Percentiles rank a stretch among this genome's conserved stretches.
Evolutionary conservation across 1,140 invertebrate species (phyloP).

Genomic region (Harlomillsia oculata): DNA sequence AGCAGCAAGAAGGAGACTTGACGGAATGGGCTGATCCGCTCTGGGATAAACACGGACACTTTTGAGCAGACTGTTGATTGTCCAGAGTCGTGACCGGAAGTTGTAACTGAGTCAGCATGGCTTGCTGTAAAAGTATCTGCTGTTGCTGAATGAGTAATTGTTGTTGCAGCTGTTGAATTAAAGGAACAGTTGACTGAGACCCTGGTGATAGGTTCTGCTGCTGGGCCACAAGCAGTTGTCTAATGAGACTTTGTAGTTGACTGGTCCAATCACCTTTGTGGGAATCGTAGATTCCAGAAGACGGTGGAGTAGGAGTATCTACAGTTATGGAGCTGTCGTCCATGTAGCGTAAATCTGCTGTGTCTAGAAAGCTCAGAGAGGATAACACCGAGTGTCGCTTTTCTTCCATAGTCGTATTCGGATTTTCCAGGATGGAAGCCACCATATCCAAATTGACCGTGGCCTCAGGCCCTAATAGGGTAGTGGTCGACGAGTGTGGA

Average conservation of each 20-base stretch:
- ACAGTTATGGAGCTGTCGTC: slow-evolving; percentile 78
- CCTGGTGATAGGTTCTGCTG: slow-evolving; percentile 31
- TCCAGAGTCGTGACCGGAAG: slow-evolving; percentile 27
- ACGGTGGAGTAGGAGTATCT: slow-evolving; percentile 34
- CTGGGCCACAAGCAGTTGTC: slow-evolving; percentile 34
- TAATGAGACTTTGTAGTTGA: slow-evolving; percentile 32
- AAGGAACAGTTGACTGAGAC: slow-evolving; percentile 26
- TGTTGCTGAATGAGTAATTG: slow-evolving; percentile 38
- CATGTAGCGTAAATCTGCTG: slow-evolving; percentile 73
- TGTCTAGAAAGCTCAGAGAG: slow-evolving; percentile 54
- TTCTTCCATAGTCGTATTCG: slow-evolving; percentile 40
- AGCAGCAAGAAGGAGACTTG: slow-evolving; percentile 33
- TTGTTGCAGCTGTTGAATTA: slow-evolving; percentile 39
- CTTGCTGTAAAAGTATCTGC: slow-evolving; percentile 43
- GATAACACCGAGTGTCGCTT: slow-evolving; percentile 58
- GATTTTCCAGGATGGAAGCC: slow-evolving; percentile 43
- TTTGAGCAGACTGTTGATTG: slow-evolving; percentile 24
- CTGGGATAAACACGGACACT: slow-evolving; percentile 32
- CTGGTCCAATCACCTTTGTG: slow-evolving; percentile 19
- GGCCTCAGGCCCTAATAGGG: slow-evolving; percentile 25
- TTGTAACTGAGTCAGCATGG: slow-evolving; percentile 44
- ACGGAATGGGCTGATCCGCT: slow-evolving; percentile 38
- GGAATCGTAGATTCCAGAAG: slow-evolving; percentile 12
- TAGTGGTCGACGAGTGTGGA: slow-evolving; percentile 34
- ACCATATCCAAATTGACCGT: slow-evolving; percentile 27